phyloP scores from a whole-genome alignment of 2,888 invertebrate genomes.

The Alsophila aescularia region DNA sequence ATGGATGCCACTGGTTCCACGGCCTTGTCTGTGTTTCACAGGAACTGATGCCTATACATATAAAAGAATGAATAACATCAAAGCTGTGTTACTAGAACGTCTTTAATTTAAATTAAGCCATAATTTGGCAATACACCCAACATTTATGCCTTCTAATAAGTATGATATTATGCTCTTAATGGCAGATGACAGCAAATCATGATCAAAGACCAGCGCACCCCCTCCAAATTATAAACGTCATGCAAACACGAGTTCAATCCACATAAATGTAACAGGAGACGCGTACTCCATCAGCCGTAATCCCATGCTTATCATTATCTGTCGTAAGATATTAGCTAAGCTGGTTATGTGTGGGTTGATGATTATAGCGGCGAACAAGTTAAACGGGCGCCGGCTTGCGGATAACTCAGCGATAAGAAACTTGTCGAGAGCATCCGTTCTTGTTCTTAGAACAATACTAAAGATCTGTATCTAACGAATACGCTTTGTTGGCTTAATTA shows the following conservation, averaged over 20 bases:
- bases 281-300: constrained; percentile 31
- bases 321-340: constrained; percentile 43
- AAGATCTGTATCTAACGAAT: constrained; percentile 64
- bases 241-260: constrained; percentile 37
- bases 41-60: background rate
- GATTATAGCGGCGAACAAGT: constrained; percentile 47
- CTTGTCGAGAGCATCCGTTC: constrained; percentile 61
- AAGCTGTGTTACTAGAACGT: background rate
- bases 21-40: too few species aligned
- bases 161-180: constrained; percentile 25
- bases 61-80: background rate
- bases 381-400: constrained; percentile 47
- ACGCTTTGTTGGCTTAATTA: constrained; percentile 73
- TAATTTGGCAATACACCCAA: constrained; percentile 9
- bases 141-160: constrained; percentile 18
- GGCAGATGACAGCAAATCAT: constrained; percentile 29
- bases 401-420: constrained; percentile 72
- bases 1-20: background rate
- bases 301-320: constrained; percentile 37
- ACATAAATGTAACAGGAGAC: constrained; percentile 32
- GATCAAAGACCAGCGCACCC: constrained; percentile 36
- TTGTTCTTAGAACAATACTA: constrained; percentile 67
- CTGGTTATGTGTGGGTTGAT: constrained; percentile 45
- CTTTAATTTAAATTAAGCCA: constrained; percentile 1
- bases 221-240: constrained; percentile 37